Base-by-base conservation (phyloP, 2,888 invertebrate species). In the Baccha elongata region DNA sequence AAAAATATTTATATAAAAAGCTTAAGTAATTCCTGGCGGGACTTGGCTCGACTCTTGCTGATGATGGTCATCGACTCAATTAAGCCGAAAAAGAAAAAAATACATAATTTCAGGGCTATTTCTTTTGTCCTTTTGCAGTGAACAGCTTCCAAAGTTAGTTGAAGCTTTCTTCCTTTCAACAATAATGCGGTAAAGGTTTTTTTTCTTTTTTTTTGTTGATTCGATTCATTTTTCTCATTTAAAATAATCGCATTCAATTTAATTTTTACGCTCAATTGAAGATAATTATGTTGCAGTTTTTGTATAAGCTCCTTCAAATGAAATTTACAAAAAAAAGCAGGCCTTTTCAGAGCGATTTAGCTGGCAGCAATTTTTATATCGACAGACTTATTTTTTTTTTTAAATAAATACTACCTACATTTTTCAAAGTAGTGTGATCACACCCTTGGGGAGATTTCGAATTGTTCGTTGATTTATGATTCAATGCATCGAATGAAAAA, bases 171-270 rank as follows among this genome's bases (percentile, higher is more conserved):
- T 23, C 19, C 29, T 69, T 69, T 60, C 37, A 42, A n/a, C 40
- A 71, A 71, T 42, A 62, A 71, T 71, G 71, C 71, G 71, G 62
- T 37, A 71, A 69, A 44, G 50, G 50, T 50, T n/a, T 11, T 52
- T 60, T 53, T 68, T 48, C 37, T 23, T 13, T 23, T 46, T 37
- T 19, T 35, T 44, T 52, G 5, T 32, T 32, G 29, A 26, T 50
- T 62, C 44, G 50, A 64, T 46, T 69, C 37, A 46, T 60, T 64
- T 71, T 58, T 37, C 55, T 67, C 76, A 72, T 83, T 83, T 83
- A 72, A 76, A 72, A 83, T 83, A 83, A 83, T 76, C 81, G 71
- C 76, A 83, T 67, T 83, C 76, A 83, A 76, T 83, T 83, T 83
- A 83, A 76, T 83, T 76, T 44, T 83, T 83, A 65, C 76, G 81